Conservation (phyloP, 1,140 invertebrate genomes). For the Drosophila elegans region DNA sequence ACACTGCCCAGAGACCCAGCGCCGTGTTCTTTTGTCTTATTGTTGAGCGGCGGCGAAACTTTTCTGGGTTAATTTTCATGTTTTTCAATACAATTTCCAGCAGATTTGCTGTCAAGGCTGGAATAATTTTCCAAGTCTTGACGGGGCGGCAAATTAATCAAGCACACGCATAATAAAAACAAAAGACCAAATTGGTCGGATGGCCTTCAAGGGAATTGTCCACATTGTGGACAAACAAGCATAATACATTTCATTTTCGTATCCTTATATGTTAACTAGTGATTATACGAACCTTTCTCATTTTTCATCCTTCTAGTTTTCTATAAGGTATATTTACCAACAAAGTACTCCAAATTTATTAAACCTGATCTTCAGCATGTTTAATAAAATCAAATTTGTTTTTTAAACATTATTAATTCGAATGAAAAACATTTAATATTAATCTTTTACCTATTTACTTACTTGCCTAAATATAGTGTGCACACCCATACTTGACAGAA, state of each 20-base stretch:
- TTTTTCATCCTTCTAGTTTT: too few species aligned
- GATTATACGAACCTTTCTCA: too few species aligned
- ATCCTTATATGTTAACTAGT: slow-evolving; percentile 9
- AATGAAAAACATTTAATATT: too few species aligned
- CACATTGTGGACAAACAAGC: neutral
- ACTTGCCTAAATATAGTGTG: too few species aligned
- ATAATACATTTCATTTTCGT: neutral
- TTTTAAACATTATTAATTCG: too few species aligned
- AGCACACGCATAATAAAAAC: slow-evolving; percentile 52
- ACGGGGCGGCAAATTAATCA: slow-evolving; percentile 57
- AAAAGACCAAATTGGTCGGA: slow-evolving; percentile 40
- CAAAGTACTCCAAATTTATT: too few species aligned
- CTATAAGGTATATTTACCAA: too few species aligned
- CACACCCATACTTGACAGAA: too few species aligned
- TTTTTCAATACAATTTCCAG: slow-evolving; percentile 61
- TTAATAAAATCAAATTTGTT: too few species aligned
- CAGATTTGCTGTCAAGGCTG: slow-evolving; percentile 61
- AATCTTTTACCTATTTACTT: too few species aligned
- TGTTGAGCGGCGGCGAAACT: slow-evolving; percentile 47
- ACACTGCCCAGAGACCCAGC: slow-evolving; percentile 25
- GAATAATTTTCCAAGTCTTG: slow-evolving; percentile 63
- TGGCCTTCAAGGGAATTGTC: slow-evolving; percentile 30
- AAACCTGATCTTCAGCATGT: too few species aligned
- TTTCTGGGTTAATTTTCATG: slow-evolving; percentile 67
- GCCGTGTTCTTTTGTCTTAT: slow-evolving; percentile 61